phyloP scores from a whole-genome alignment of 2,797 vertebrate species.

The Gouania willdenowi region DNA sequence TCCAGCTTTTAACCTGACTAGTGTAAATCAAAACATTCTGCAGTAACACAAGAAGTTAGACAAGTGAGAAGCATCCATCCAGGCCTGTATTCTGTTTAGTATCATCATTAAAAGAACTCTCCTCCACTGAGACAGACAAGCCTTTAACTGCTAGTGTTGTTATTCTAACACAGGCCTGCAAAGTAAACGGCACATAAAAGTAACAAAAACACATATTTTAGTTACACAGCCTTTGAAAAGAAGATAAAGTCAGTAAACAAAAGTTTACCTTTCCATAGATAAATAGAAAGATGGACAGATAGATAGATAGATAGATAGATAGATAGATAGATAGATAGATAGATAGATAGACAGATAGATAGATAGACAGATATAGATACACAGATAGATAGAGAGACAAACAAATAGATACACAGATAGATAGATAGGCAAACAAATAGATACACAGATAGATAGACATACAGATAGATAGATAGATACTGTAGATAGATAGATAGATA shows the following conservation, averaged over 20 bases:
- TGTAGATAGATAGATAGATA: no score
- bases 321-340: no score
- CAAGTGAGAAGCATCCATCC: conserved; percentile 58
- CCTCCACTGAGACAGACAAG: conserved; percentile 31
- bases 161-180: conserved; percentile 17
- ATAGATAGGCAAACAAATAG: no score
- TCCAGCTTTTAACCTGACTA: conserved; percentile 72
- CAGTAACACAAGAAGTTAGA: conserved; percentile 59
- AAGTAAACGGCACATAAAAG: conserved; percentile 32
- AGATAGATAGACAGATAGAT: no score
- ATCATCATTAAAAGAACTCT: conserved; percentile 54
- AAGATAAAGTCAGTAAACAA: conserved; percentile 15
- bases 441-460: no score
- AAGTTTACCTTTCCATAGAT: no score
- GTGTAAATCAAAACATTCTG: conserved; percentile 73
- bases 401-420: no score
- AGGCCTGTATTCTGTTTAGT: conserved; percentile 42
- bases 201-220: conserved; percentile 16
- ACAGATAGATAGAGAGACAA: no score
- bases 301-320: no score
- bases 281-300: no score
- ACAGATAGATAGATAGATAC: no score
- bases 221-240: conserved; percentile 22
- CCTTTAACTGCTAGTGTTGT: conserved; percentile 34
- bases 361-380: no score